Base-by-base conservation (phyloP, 1,140 invertebrate species). In the Mycetomoellerius zeteki region DNA sequence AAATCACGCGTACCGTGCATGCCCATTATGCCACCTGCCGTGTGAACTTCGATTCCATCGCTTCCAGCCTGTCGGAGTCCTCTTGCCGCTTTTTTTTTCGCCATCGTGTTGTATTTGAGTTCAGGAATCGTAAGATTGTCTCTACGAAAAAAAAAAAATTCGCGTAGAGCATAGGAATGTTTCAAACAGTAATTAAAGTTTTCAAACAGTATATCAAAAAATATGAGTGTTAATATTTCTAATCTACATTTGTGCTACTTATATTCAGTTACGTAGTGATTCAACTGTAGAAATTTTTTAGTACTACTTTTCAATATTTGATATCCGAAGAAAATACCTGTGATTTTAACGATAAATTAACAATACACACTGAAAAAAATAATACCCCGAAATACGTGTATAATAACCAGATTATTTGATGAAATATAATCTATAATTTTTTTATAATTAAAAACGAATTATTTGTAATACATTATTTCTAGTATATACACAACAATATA, bases 1-100 rank as follows among this genome's bases (percentile, higher is more conserved):
- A 95, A 95, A 95, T 95, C 89, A 47, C 75, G 89, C 84, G 88
- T 86, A 89, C 88, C 92, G 88, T 91, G 87, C 90, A 90, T 93
- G 91, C 89, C 89, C 90, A 88, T 89, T 69, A 87, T 89, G 72
- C 33, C 60, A 62, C 69, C 80, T 58, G 56, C 58, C 75, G 67
- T 33, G 54, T 56, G 73, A 76, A 47, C 65, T 80, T 60, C 54
- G 21, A 76, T 89, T 82, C 62, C 43, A 71, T 60, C 54, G 52
- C 16, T 80, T 30, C 37, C 82, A 30, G 56, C 47, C 50, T 24
- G 19, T 8, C 52, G 24, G n/a, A 65, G n/a, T 7, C 52, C 30
- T 60, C 58, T 67, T 50, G 43, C 33, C 30, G 37, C 6, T 21
- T 58, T 47, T 58, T 54, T 27, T 43, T 50, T 21, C 16, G 10